Evolutionary conservation across 2,888 invertebrate species (phyloP), one percentile per base, ranked within the genome.

Genomic region (Escarpia spicata): DNA sequence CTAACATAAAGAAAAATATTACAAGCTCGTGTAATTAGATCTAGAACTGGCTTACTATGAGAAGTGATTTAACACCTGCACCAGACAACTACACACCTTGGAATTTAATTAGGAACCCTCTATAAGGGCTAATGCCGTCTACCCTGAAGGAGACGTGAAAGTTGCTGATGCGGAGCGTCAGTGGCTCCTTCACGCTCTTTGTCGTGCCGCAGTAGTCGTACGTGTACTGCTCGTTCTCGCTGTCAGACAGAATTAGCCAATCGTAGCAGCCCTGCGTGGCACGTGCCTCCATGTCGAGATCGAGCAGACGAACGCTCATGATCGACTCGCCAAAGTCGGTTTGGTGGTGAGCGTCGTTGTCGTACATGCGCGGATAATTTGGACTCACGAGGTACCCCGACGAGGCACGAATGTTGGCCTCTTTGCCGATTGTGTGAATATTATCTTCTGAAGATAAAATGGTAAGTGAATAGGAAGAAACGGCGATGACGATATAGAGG

Each of bases 201-300:
- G 19, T 26, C 6, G 75, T 75, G 75, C 75, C 75, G 75, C 75
- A 75, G 75, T 75, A 75, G 75, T 75, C 75, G 75, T 75, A 26
- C 75, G n/a, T 19, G 75, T 75, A 26, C 75, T 75, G 75, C 75
- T 6, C 19, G 75, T 75, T 19, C 26, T 75, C 26, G 75, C 26
- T 26, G 75, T 75, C 75, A 75, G 75, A 75, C 75, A 75, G 75
- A n/a, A 75, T 75, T 26, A 75, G 75, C 75, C 75, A 75, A 26
- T 75, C 75, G 75, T 75, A 75, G 75, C 75, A 75, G 75, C 75
- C 75, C 75, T 75, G 15, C 75, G 75, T 75, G 26, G 75, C 75
- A 75, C 75, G 75, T 75, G 75, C 75, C 75, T 75, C 75, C 75
- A 75, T 75, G 75, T 15, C 75, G 75, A 75, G 75, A 26, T 75